phyloP scores from a whole-genome alignment of 2,888 invertebrate species.

The Habrosyne pyritoides region DNA sequence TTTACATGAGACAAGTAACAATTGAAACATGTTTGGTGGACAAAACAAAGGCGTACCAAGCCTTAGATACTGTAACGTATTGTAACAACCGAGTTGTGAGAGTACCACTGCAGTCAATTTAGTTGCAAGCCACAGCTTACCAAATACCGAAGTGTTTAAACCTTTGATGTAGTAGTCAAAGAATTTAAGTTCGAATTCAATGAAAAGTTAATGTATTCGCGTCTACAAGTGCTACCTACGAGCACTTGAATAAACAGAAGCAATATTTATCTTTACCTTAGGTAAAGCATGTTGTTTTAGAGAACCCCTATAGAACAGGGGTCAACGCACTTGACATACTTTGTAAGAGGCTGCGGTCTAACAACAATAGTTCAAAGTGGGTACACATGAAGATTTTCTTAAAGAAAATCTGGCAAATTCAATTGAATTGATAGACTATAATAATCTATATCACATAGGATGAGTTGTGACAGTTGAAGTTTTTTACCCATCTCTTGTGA shows the following conservation, averaged over 20 bases:
- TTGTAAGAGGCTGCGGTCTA: slow-evolving; percentile 29
- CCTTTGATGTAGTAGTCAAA: slow-evolving; percentile 11
- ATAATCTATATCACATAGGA: too few relatives aligned
- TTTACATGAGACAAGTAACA: slow-evolving; percentile 63
- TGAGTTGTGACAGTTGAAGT: too few relatives aligned
- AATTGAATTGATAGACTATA: background rate
- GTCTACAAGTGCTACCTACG: slow-evolving; percentile 61
- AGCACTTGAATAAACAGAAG: slow-evolving; percentile 67
- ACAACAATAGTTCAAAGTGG: slow-evolving; percentile 16
- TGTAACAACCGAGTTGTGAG: slow-evolving; percentile 26
- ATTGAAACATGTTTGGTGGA: slow-evolving; percentile 61
- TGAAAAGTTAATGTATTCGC: slow-evolving; percentile 48
- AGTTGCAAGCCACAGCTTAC: slow-evolving; percentile 19
- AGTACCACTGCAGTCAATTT: slow-evolving; percentile 2
- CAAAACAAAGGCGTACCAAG: slow-evolving; percentile 66
- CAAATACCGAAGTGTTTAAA: slow-evolving; percentile 20
- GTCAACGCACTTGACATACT: slow-evolving; percentile 67
- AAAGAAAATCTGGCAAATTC: background rate
- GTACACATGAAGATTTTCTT: background rate
- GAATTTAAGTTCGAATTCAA: slow-evolving; percentile 37
- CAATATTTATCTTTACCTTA: slow-evolving; percentile 68
- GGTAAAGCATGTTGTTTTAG: slow-evolving; percentile 65
- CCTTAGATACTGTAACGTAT: slow-evolving; percentile 32
- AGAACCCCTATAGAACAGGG: slow-evolving; percentile 53
- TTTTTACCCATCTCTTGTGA: too few relatives aligned